Evolutionary conservation across 1,140 invertebrate species (phyloP).

Genomic region (Oncopodura yosiiana): DNA sequence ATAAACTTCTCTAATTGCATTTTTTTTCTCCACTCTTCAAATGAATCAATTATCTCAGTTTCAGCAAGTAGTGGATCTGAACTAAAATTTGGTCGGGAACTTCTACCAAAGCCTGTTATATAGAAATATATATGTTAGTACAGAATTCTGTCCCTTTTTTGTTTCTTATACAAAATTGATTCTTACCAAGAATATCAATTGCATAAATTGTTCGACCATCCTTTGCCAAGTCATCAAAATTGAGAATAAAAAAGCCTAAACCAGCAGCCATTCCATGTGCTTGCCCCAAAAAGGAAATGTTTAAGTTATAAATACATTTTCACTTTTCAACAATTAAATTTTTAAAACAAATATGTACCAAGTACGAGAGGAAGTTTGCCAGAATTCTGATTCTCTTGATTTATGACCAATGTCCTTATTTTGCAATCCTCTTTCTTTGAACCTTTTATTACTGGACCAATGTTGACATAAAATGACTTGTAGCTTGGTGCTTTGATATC

Average conservation of each 20-base stretch:
- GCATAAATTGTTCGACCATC: constrained; percentile 76
- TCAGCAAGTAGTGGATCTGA: constrained; percentile 70
- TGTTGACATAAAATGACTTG: no score
- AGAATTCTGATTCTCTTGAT: no score
- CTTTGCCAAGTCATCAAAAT: constrained; percentile 62
- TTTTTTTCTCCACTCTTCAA: constrained; percentile 88
- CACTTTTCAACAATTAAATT: no score
- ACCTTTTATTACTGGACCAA: no score
- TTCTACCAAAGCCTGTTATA: constrained; percentile 74
- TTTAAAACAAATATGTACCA: no score
- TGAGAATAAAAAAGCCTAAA: constrained; percentile 82
- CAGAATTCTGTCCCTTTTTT: not conserved
- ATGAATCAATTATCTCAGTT: constrained; percentile 73
- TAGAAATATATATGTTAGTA: not conserved
- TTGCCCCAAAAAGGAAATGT: no score
- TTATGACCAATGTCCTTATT: no score
- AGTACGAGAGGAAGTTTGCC: no score
- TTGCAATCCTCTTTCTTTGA: no score
- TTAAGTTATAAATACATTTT: no score
- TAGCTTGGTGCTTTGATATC: no score
- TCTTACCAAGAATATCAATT: constrained; percentile 74
- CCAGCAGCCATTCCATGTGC: constrained; percentile 87
- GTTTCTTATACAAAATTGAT: not conserved
- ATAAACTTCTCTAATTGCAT: constrained; percentile 82
- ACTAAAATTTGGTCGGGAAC: constrained; percentile 75